phyloP scores from a whole-genome alignment of 2,113 vertebrate species.

The Chaenocephalus aceratus region DNA sequence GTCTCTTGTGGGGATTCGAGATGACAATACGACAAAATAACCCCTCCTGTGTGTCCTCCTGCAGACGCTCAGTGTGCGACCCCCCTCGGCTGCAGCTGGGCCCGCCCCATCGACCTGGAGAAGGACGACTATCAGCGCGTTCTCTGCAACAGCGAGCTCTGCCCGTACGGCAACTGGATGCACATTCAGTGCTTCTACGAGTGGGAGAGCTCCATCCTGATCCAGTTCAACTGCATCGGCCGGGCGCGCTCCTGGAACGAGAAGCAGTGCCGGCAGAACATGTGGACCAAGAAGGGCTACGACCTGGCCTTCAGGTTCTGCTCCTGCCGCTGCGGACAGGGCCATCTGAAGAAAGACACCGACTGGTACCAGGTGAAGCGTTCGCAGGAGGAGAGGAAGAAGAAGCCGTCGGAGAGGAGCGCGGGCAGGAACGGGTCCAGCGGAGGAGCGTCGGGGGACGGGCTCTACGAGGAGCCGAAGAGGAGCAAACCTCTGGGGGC shows the following conservation, averaged over 20 bases:
- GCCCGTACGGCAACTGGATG: constrained; percentile 96
- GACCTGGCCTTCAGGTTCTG: constrained; percentile 98
- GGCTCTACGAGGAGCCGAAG: constrained; percentile 88
- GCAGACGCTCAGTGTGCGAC: constrained; percentile 95
- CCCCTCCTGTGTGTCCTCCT: constrained; percentile 40
- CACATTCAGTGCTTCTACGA: constrained; percentile 98
- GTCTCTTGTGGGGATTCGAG: neutral
- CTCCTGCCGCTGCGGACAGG: constrained; percentile 97
- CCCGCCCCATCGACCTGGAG: constrained; percentile 91
- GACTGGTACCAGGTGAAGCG: constrained; percentile 99
- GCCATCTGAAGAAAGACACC: constrained; percentile 97
- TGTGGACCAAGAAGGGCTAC: constrained; percentile 99
- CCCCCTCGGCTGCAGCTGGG: constrained; percentile 93
- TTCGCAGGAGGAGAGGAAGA: constrained; percentile 96
- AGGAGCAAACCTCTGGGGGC: constrained; percentile 84
- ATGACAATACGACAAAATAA: neutral
- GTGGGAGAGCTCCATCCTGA: constrained; percentile 99
- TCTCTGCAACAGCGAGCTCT: constrained; percentile 96
- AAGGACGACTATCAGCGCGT: constrained; percentile 99
- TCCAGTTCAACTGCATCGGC: constrained; percentile 98
- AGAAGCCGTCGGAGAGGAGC: constrained; percentile 91
- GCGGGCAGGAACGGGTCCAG: constrained; percentile 73
- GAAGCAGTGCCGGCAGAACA: constrained; percentile 99
- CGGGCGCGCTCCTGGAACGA: constrained; percentile 98
- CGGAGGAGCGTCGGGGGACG: constrained; percentile 54